These are phyloP conservation scores for Fragum whitleyi DNA, from an alignment of 2,888 invertebrate genomes.

Conservation along the genomic window DNA sequence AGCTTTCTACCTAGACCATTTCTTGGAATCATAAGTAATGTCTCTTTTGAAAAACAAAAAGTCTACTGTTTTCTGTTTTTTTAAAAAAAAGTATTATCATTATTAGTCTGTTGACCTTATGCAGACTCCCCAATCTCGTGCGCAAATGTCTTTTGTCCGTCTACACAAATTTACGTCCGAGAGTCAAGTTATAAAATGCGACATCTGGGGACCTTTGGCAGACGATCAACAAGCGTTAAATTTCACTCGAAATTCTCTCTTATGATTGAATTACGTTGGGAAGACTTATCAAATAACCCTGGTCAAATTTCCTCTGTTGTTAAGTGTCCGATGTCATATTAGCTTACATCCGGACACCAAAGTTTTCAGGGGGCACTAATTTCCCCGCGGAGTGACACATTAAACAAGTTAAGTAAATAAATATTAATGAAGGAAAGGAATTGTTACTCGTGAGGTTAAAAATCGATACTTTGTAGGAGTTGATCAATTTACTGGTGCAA, in stretches of 20 bases:
- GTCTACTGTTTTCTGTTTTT: too few relatives aligned
- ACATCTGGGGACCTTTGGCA: constrained; percentile 9
- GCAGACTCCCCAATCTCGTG: background rate
- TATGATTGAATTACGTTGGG: background rate
- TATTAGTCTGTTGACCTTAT: too few relatives aligned
- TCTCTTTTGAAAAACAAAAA: too few relatives aligned
- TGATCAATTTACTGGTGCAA: background rate
- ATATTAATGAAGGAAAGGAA: constrained; percentile 15
- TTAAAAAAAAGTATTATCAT: too few relatives aligned
- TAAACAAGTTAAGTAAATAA: constrained; percentile 16
- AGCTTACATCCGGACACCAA: constrained; percentile 2
- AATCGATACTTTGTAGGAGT: background rate
- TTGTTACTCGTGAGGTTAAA: background rate
- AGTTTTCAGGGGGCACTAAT: constrained; percentile 10
- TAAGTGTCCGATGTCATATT: constrained; percentile 27
- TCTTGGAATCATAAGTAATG: too few relatives aligned
- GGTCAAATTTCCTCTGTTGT: constrained; percentile 16
- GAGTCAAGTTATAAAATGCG: background rate
- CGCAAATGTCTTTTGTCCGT: background rate
- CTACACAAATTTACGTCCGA: background rate
- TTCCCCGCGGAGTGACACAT: constrained; percentile 26
- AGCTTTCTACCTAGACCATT: too few relatives aligned
- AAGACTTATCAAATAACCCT: constrained; percentile 19
- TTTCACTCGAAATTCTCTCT: constrained; percentile 6
- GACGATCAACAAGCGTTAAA: constrained; percentile 2